Evolutionary conservation across 2,797 vertebrate species (phyloP), one percentile per base, ranked within the genome.

Genomic region (Glossophaga mutica): DNA sequence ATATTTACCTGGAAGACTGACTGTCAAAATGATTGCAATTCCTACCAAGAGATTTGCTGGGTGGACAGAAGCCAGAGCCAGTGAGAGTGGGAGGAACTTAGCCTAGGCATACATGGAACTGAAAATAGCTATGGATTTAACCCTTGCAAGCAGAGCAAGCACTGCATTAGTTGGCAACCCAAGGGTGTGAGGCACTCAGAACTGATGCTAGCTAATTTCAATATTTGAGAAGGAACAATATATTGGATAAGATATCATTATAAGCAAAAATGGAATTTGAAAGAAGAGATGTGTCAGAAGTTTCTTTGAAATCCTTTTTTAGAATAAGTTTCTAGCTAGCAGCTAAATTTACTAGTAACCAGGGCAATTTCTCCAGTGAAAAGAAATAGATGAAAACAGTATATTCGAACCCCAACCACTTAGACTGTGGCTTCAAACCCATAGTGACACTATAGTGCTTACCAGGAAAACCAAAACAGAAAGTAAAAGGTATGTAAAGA

Each of bases 281-380:
- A 90, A 18, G 16, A 78, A 87, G 18, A 50, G 18, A 67, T 59
- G 59, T 77, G 9, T 4, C 42, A 92, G 10, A 18, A 32, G 6
- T 57, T 70, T 37, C 5, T 57, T 70, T 42, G 12, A 81, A 48
- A 55, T 55, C 42, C 5, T 19, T 86, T 68, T 46, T 79, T 57
- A 74, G 42, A 93, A 94, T 52, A 92, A 2, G 0, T 78, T 86
- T 94, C 29, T 10, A 91, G 7, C 4, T 5, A 81, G n/a, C 10
- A 71, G 7, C 11, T 90, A 42, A 90, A 74, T 79, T 88, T 83
- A 77, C 77, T 50, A 92, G 2, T 71, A 71, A 71, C 46, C 50
- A 0, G 4, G 26, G 34, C 39, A 89, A 29, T 44, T 19, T 83
- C 21, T 88, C 21, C 12, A 84, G 10, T 52, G 14, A n/a, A 57